phyloP scores from a whole-genome alignment of 1,140 invertebrate genomes.

The Anoplophora glabripennis region DNA sequence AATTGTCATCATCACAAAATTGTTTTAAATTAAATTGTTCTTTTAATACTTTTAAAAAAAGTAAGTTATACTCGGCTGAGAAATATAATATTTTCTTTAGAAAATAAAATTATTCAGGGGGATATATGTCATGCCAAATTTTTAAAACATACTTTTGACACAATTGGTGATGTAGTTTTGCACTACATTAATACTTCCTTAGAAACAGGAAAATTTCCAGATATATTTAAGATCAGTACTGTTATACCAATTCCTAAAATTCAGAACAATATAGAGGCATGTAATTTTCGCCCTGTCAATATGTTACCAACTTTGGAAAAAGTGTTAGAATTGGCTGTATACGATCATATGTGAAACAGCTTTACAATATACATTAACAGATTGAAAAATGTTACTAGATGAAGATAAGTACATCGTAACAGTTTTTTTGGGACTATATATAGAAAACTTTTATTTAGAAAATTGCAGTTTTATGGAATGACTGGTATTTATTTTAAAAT shows the following conservation, averaged over 20 bases:
- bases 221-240: not conserved
- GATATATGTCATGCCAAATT: constrained; percentile 2
- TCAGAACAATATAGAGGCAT: not conserved
- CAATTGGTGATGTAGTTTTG: constrained; percentile 1
- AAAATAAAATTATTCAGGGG: constrained; percentile 2
- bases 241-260: not conserved
- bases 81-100: constrained; percentile 3
- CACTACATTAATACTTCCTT: constrained; percentile 4
- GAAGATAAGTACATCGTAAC: no score
- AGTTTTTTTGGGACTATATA: no score
- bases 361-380: no score
- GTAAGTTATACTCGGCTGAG: not conserved
- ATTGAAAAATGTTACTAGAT: no score
- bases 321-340: no score
- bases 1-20: not conserved
- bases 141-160: not conserved
- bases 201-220: not conserved
- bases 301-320: no score
- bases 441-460: no score
- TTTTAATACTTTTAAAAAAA: not conserved
- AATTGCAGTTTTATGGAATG: no score
- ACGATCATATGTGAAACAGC: no score
- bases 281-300: constrained; percentile 8
- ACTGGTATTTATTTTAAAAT: no score
- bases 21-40: no score